Base-by-base conservation (phyloP, 2,113 vertebrate species). In the Myocastor coypus region DNA sequence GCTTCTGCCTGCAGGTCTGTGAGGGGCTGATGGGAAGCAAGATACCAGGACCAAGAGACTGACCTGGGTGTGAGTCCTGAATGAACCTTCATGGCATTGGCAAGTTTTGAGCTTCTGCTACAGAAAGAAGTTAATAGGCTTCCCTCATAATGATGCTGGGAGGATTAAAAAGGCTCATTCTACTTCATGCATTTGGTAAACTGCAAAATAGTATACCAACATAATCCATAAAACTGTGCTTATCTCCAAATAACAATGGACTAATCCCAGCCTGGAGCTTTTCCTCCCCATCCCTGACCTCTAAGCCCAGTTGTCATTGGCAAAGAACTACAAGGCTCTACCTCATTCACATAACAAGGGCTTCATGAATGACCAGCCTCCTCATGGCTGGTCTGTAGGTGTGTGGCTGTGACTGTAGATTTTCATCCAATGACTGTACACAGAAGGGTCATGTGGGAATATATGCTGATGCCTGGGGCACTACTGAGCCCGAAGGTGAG, bases 131-230 rank as follows among this genome's bases (percentile, higher is more conserved):
- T 42, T 87, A 50, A 82, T 57, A 20, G 73, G 50, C 71, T 69
- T 91, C 20, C 17, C 55, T 82, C 1, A 0, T 50, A 73, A 59
- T 69, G 80, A 59, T 57, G 37, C 8, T 40, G 59, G 80, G 78
- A 82, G 73, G 94, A 88, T 89, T 68, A 82, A 85, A 92, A 68
- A 37, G 85, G 30, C 37, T 94, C 84, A 86, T 26, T 80, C 50
- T n/a, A 78, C 8, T 92, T 87, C 57, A 90, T 83, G 85, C 26
- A 88, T 91, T 88, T 90, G 86, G 55, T 86, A 88, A 92, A 95
- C 77, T 61, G 30, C 34, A 91, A 88, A 91, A 82, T 82, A 78
- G 55, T 32, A 59, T 37, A 69, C 9, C 85, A 85, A 88, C 46
- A 73, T 34, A 59, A 66, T 73, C 55, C 26, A 89, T 63, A 57